Evolutionary conservation across 2,888 invertebrate genomes (phyloP).

Genomic region (Troides aeacus): DNA sequence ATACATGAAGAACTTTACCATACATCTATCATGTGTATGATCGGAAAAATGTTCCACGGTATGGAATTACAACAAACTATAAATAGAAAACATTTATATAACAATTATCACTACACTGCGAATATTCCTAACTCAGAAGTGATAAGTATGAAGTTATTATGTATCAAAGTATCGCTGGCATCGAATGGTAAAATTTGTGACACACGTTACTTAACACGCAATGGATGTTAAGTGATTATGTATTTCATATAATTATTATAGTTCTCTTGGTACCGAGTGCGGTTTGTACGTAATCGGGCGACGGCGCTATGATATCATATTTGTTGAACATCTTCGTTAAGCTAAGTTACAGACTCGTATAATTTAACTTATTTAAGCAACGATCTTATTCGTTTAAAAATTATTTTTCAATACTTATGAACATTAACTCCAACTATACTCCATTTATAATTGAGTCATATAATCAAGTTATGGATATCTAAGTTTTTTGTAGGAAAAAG

Average conservation of each 20-base stretch:
- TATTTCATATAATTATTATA: conserved; percentile 29
- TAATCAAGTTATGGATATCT: no score
- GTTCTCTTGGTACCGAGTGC: conserved; percentile 49
- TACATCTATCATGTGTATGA: conserved; percentile 7
- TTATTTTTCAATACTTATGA: no score
- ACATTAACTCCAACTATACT: no score
- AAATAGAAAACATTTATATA: conserved; percentile 70
- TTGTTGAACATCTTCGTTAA: conserved; percentile 65
- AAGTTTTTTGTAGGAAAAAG: no score
- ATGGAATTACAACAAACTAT: conserved; percentile 57
- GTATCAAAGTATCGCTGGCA: conserved; percentile 5
- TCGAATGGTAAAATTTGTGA: not conserved
- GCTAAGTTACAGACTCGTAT: conserved; percentile 45
- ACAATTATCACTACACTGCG: conserved; percentile 69
- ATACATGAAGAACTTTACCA: not conserved
- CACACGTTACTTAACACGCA: conserved; percentile 34
- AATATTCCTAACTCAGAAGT: conserved; percentile 41
- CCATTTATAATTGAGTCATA: no score
- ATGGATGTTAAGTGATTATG: conserved; percentile 38
- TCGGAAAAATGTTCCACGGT: conserved; percentile 47
- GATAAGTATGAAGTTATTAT: conserved; percentile 6
- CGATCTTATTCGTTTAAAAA: conserved; percentile 25
- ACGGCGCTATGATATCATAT: conserved; percentile 68
- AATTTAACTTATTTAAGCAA: conserved; percentile 45
- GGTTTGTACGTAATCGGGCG: conserved; percentile 71